Base-by-base conservation (phyloP, 1,140 invertebrate species). In the Leptinotarsa undecemlineata region DNA sequence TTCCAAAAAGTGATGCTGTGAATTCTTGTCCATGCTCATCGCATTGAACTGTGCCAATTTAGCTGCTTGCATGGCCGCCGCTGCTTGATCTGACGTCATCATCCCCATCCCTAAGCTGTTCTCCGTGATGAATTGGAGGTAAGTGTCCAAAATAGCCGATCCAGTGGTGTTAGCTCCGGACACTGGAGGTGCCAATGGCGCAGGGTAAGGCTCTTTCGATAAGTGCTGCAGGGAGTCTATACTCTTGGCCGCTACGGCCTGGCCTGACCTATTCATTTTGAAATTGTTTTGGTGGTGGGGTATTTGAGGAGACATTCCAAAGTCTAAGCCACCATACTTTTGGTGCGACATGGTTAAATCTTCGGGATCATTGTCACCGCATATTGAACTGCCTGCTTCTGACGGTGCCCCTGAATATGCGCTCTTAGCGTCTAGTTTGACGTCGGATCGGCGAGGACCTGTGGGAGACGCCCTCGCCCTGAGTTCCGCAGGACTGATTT, bases 101-200 rank as follows among this genome's bases (percentile, higher is more conserved):
- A 82, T 80, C 76, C 82, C 77, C 72, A 88, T 83, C 84, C 90
- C 89, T 60, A 91, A 90, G 48, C 91, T 89, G 80, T 94, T 95
- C 81, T 95, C 94, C 0, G 92, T 93, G 76, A 95, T 94, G 73
- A 94, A 90, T 82, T 95, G 93, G 19, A 96, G 86, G 82, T 95
- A 95, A 3, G 94, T 95, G 83, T 95, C 94, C 20, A 95, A 82
- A 47, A 96, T 89, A 0, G 92, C 92, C 2, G 93, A 94, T 1
- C 93, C 92, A 42, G 91, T 88, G 77, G 88, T 82, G 82, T 87
- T 81, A 13, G 77, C 78, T 13, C 78, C 76, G 60, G 81, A 85
- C 71, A 83, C 83, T 5, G 84, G 86, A 60, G 86, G 88, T 3
- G 85, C 74, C 71, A 86, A 75, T 42, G 86, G 85, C 1, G 86